These are phyloP conservation scores for Drosophila melanogaster DNA, from an alignment of 1,140 invertebrate species.

Conservation along the genomic window DNA sequence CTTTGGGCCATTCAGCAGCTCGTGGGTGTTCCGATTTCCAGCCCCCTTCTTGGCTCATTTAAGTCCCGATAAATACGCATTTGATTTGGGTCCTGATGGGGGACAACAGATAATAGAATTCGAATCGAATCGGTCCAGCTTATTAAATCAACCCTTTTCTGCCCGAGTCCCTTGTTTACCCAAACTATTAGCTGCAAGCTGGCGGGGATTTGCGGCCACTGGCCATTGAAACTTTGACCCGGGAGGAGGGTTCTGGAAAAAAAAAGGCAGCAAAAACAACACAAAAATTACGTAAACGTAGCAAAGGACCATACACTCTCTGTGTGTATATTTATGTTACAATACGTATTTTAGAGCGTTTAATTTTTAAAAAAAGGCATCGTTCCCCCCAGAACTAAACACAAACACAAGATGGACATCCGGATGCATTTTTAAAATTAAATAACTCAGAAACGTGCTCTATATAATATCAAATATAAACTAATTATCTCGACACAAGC, in stretches of 20 bases:
- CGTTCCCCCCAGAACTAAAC: no score
- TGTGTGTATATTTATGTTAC: neutral
- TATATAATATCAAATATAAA: no score
- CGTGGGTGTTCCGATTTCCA: conserved; percentile 51
- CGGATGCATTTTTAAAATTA: no score
- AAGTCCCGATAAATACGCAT: conserved; percentile 77
- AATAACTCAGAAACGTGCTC: neutral
- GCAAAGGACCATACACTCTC: neutral
- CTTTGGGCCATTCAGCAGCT: conserved; percentile 65
- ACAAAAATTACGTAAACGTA: neutral
- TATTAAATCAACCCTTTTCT: conserved; percentile 75
- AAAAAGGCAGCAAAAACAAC: conserved; percentile 16
- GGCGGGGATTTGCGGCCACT: conserved; percentile 65
- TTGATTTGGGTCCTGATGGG: conserved; percentile 43
- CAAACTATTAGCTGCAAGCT: conserved; percentile 67
- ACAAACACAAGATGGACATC: no score
- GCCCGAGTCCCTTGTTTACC: conserved; percentile 63
- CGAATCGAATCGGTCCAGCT: conserved; percentile 60
- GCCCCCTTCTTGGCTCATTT: conserved; percentile 47
- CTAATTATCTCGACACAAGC: no score
- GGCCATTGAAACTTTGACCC: conserved; percentile 62
- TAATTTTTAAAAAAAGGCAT: no score
- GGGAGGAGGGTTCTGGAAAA: conserved; percentile 4
- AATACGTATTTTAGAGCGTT: neutral
- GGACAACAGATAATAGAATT: conserved; percentile 71